Conservation (phyloP, 2,797 vertebrate species). For the Chanos chanos region DNA sequence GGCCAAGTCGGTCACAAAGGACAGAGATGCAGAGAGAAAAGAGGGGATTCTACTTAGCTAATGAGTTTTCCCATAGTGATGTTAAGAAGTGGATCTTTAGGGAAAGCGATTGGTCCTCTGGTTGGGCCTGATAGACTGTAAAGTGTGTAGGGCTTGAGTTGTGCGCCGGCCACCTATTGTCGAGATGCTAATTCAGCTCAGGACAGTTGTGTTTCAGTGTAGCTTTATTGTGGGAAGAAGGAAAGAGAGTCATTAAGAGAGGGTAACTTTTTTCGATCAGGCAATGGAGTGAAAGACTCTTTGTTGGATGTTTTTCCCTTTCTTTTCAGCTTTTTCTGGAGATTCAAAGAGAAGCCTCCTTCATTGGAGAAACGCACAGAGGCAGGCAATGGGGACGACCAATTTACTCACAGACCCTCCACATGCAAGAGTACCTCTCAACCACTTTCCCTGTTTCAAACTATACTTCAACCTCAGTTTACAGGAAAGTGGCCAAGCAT, state of each 20-base stretch:
- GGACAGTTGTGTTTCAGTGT: constrained; percentile 59
- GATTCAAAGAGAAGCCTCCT: constrained; percentile 61
- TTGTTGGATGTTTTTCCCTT: constrained; percentile 66
- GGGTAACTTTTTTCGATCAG: constrained; percentile 68
- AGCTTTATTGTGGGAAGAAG: constrained; percentile 56
- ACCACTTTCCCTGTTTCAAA: constrained; percentile 38
- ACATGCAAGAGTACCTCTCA: constrained; percentile 49
- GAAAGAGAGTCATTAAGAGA: constrained; percentile 62
- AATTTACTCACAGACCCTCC: constrained; percentile 59
- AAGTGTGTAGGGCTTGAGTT: constrained; percentile 65
- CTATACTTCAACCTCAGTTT: constrained; percentile 35
- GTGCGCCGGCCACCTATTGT: constrained; percentile 65
- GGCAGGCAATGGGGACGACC: constrained; percentile 37
- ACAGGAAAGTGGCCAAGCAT: constrained; percentile 52
- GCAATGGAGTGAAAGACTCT: constrained; percentile 63
- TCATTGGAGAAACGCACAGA: constrained; percentile 56
- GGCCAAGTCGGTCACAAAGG: constrained; percentile 72
- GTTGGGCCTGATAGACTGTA: constrained; percentile 63
- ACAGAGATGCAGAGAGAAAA: constrained; percentile 78
- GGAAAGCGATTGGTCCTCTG: constrained; percentile 58
- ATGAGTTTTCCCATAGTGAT: constrained; percentile 83
- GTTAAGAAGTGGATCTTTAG: constrained; percentile 76
- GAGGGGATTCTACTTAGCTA: constrained; percentile 86
- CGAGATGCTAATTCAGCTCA: constrained; percentile 65
- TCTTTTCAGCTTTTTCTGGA: constrained; percentile 62